Conservation (phyloP, 2,888 invertebrate genomes). For the Timema podura region DNA sequence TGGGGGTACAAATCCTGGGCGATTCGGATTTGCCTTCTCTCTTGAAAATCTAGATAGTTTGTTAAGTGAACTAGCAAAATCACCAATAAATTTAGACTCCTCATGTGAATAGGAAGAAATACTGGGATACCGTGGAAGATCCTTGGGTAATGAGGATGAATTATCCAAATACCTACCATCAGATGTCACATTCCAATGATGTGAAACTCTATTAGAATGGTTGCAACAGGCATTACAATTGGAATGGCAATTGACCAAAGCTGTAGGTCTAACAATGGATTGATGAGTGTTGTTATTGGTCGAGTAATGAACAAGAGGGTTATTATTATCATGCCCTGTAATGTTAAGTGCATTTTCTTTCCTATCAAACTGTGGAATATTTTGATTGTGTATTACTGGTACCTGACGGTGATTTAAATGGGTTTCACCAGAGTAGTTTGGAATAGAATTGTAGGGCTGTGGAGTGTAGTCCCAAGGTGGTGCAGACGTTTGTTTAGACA, state of each 20-base stretch:
- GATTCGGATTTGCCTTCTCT: neutral
- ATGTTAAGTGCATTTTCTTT: slow-evolving; percentile 3
- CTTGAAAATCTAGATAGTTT: slow-evolving; percentile 20
- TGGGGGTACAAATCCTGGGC: too few species aligned
- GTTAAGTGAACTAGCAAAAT: slow-evolving; percentile 18
- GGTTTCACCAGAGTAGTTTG: slow-evolving; percentile 21
- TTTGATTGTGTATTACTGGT: slow-evolving; percentile 19
- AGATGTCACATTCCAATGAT: slow-evolving; percentile 17
- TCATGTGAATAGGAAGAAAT: neutral
- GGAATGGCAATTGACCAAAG: slow-evolving; percentile 26
- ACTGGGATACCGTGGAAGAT: slow-evolving; percentile 6
- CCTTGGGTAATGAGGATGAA: slow-evolving; percentile 1
- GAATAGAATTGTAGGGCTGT: slow-evolving; percentile 19
- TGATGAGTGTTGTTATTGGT: slow-evolving; percentile 14
- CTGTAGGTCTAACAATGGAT: slow-evolving; percentile 25
- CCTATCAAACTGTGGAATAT: slow-evolving; percentile 18
- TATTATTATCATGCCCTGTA: neutral
- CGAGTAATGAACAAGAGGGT: slow-evolving; percentile 16
- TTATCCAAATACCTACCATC: slow-evolving; percentile 16
- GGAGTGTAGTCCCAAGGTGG: slow-evolving; percentile 24
- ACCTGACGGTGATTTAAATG: slow-evolving; percentile 18
- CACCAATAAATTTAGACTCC: slow-evolving; percentile 13
- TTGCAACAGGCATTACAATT: slow-evolving; percentile 24
- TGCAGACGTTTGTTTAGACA: slow-evolving; percentile 21
- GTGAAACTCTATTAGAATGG: slow-evolving; percentile 21